A percentile compares a stretch with the other conserved stretches of the same genome.
phyloP scores from a whole-genome alignment of 2,113 vertebrate species.

The Casuarius casuarius region DNA sequence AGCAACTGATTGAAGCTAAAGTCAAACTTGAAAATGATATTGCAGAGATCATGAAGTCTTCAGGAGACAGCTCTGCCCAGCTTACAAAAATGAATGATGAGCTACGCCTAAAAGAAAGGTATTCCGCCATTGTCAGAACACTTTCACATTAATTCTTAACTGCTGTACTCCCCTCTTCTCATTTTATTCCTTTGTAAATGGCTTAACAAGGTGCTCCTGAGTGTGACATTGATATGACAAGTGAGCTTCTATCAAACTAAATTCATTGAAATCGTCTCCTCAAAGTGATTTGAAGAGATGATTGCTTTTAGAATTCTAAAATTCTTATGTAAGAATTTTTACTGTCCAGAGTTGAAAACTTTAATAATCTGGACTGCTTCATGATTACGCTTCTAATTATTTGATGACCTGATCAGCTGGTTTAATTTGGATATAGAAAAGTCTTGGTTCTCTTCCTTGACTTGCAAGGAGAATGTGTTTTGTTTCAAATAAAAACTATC shows the following conservation, averaged over 20 bases:
- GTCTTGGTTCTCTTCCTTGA: background rate
- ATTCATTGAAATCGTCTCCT: background rate
- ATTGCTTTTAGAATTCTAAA: background rate
- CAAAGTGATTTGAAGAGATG: background rate
- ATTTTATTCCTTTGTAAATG: background rate
- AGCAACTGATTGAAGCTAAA: constrained; percentile 87
- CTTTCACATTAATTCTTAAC: background rate
- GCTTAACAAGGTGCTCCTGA: background rate
- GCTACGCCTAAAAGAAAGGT: constrained; percentile 91
- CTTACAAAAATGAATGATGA: constrained; percentile 92
- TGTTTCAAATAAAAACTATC: background rate
- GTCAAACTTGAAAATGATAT: constrained; percentile 90
- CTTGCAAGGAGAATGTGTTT: background rate
- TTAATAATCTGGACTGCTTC: background rate
- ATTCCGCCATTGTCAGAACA: background rate
- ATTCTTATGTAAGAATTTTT: background rate
- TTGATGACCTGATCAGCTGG: background rate
- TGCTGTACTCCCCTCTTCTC: background rate
- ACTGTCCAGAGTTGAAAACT: background rate
- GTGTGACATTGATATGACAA: constrained; percentile 19
- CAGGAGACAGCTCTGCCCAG: constrained; percentile 92
- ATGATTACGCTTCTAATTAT: background rate
- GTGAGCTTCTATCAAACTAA: background rate
- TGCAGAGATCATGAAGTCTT: constrained; percentile 91
- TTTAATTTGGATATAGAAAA: background rate